Base-by-base conservation (phyloP, 2,888 invertebrate genomes). In the Busseola fusca region DNA sequence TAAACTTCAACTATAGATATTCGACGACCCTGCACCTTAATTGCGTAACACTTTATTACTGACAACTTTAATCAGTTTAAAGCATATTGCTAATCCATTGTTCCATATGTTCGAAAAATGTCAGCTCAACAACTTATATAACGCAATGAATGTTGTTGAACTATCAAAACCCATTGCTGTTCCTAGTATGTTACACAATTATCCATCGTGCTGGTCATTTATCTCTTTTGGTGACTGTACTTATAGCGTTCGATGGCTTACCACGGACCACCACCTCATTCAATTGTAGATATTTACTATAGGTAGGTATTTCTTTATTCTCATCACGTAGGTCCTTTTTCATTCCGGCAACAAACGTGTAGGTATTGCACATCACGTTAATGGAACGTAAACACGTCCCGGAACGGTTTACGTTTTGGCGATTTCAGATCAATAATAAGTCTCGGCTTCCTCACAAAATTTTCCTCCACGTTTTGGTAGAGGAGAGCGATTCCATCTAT, bases 341-440 rank as follows among this genome's bases (percentile, higher is more conserved):
- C 9, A 59, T 18, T 40, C 18, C 3, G 5, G 18, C 62, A 45
- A 45, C 21, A 45, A 45, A 45, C 14, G 42, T 14, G 45, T 16
- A 60, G 18, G 12, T 40, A 30, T 16, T n/a, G 62, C 30, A n/a
- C 30, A 48, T 48, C 30, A 48, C 10, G 62, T 30, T 27, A 21
- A 62, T 42, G 21, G 7, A 42, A 42, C 27, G 27, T 42, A 42
- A 27, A 21, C 42, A 21, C 21, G 27, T 37, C 9, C 16, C 59
- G 37, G 37, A 59, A 59, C 60, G 52, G 25, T 52, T 52, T 52
- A 54, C 52, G 25, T 54, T 54, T 54, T 16, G 52, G 16, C 16
- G 52, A 54, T 54, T 54, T 54, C 52, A 16, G 52, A 54, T 25
- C 6, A 54, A 16, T 52, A 52, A 52, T 54, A 25, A 16, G 16